Base-by-base conservation (phyloP, 2,888 invertebrate genomes). In the Campoletis raptor region DNA sequence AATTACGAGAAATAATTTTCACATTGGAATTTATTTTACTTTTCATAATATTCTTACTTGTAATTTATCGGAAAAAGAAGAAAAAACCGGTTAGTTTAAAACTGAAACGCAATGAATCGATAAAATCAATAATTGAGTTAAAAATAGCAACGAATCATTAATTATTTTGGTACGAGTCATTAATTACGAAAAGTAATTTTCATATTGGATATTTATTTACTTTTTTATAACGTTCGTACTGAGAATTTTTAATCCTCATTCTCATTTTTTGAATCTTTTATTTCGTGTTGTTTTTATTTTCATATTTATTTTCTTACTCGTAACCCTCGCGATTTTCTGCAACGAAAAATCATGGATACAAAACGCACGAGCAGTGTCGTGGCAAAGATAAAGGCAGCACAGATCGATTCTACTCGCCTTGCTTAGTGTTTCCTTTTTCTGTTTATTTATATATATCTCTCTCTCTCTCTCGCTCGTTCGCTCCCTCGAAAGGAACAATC, bases 231-330 rank as follows among this genome's bases (percentile, higher is more conserved):
- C 2, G 2, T 45, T 12, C 12, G 2, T 18, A 48, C 5, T 48
- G 15, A 15, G 15, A 4, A 48, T 48, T 48, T 48, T 48, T 48
- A 15, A 15, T 48, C 0, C 0, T 18, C 18, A 3, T 48, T 0
- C 6, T 48, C 48, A 10, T 54, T 54, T 54, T 9, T 12, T 0
- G n/a, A 52, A 52, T 24, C 24, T 12, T 12, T 52, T 3, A n/a
- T 37, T 45, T 9, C 52, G n/a, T 70, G 24, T 15, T 70, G 42
- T 70, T 70, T 21, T 0, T 24, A 15, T 45, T 30, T 12, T 21
- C 15, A 2, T n/a, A 18, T 18, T 86, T 80, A 80, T 86, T 82
- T 81, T 52, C 77, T 77, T 72, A 73, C 84, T 76, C 79, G 54
- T 66, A 80, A 67, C 61, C 40, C 64, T 57, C 57, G 67, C 21